Conservation (phyloP, 2,797 vertebrate genomes). For the Myotis planiceps region DNA sequence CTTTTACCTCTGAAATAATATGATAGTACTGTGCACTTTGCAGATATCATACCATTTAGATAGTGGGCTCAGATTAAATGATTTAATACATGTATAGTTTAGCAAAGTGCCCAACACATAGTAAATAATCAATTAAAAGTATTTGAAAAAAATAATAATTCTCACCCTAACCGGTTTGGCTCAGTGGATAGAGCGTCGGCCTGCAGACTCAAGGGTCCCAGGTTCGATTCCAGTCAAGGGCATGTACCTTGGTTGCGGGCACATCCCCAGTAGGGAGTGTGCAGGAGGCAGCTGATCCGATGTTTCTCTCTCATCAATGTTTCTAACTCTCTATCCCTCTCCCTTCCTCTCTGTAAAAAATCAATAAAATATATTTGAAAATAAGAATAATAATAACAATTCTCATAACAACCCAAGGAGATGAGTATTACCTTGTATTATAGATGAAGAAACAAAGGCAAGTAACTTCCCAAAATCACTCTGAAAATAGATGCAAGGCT, state of each 20-base stretch:
- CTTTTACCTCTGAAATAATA: background rate
- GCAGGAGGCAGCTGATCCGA: no score
- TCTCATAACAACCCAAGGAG: background rate
- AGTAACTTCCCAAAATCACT: background rate
- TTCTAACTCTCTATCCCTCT: no score
- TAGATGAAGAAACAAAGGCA: conserved; percentile 1
- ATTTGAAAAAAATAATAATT: background rate
- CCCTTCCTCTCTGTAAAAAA: background rate
- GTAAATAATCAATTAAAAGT: conserved; percentile 1
- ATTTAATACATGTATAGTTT: background rate
- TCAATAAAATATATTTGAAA: background rate
- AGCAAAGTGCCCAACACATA: background rate
- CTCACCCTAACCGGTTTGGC: background rate
- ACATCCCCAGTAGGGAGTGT: no score
- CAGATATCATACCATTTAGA: conserved; percentile 8
- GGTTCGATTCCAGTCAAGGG: no score
- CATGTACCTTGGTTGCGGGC: no score
- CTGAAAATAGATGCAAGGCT: background rate
- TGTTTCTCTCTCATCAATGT: no score
- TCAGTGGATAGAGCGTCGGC: no score
- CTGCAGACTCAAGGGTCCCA: no score
- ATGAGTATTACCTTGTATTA: background rate
- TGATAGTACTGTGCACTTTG: background rate
- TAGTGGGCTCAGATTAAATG: background rate
- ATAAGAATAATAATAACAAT: background rate